Conservation (phyloP, 2,888 invertebrate genomes). For the Melipona bicolor region DNA sequence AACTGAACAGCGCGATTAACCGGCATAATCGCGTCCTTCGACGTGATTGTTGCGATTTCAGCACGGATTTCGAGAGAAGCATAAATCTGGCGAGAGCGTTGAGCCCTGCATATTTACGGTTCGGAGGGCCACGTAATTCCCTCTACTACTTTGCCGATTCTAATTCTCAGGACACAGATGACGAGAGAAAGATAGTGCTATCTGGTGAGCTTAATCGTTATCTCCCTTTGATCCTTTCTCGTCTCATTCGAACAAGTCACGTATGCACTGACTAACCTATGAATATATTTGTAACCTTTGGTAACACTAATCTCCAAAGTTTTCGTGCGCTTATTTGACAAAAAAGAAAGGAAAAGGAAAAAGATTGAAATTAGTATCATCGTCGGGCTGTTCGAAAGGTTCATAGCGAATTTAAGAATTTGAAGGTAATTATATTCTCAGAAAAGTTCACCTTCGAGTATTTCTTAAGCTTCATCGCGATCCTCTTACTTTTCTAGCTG, state of each 20-base stretch:
- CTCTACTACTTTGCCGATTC: slow-evolving; percentile 74
- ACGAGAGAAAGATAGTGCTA: slow-evolving; percentile 69
- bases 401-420: too few relatives aligned
- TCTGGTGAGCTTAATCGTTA: slow-evolving; percentile 75
- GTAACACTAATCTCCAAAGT: not conserved
- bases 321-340: too few relatives aligned
- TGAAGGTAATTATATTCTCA: too few relatives aligned
- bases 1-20: too few relatives aligned
- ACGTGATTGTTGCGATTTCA: slow-evolving; percentile 42
- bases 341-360: too few relatives aligned
- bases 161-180: slow-evolving; percentile 58
- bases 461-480: too few relatives aligned
- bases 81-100: slow-evolving; percentile 88
- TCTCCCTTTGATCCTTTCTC: not conserved
- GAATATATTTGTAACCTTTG: not conserved
- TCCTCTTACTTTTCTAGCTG: too few relatives aligned
- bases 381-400: too few relatives aligned
- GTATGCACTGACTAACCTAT: not conserved
- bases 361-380: too few relatives aligned
- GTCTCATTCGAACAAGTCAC: not conserved
- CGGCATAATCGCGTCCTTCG: not conserved
- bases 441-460: too few relatives aligned
- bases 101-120: slow-evolving; percentile 89
- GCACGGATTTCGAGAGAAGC: slow-evolving; percentile 78
- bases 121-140: slow-evolving; percentile 89